Conservation (phyloP, 2,113 vertebrate species). For the Phainopepla nitens region DNA sequence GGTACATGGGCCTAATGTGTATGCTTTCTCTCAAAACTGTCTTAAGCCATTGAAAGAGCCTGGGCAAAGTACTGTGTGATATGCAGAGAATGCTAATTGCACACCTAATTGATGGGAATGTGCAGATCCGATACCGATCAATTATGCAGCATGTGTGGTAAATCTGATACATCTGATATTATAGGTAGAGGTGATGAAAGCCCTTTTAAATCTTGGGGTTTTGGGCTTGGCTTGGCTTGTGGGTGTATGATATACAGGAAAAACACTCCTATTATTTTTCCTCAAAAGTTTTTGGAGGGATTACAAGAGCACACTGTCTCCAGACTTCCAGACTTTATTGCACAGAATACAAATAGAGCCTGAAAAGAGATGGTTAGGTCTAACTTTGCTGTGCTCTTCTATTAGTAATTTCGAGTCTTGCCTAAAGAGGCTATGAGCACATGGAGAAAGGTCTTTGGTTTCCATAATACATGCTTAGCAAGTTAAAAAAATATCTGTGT, state of each 20-base stretch:
- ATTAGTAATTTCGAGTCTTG: neutral
- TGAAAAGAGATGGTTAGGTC: neutral
- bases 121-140: neutral
- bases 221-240: neutral
- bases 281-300: neutral
- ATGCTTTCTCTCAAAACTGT: neutral
- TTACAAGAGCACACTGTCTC: fast-evolving
- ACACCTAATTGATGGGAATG: neutral
- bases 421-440: neutral
- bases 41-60: neutral
- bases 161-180: neutral
- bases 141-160: neutral
- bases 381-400: neutral
- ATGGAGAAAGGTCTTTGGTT: neutral
- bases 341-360: neutral
- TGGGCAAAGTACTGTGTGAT: neutral
- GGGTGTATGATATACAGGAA: neutral
- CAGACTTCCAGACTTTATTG: neutral
- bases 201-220: neutral
- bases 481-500: neutral
- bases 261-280: neutral
- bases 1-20: neutral
- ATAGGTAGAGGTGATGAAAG: neutral
- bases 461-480: neutral
- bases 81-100: neutral